These are phyloP conservation scores for Acheta domesticus DNA, from an alignment of 2,888 invertebrate genomes.

Conservation along the genomic window DNA sequence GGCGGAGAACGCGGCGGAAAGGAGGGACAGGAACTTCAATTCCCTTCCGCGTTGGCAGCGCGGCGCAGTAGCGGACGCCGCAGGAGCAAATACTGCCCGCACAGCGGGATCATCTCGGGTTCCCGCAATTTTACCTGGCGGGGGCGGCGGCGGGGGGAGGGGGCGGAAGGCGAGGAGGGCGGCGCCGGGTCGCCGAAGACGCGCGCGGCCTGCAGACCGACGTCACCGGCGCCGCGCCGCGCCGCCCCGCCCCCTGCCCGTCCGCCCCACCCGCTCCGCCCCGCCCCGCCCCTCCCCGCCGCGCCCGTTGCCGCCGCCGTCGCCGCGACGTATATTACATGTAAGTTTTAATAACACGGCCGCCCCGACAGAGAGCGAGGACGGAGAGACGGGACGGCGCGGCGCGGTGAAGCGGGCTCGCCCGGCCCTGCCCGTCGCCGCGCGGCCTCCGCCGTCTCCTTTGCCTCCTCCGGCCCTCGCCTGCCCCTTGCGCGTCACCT, in stretches of 20 bases:
- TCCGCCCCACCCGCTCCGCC: neutral
- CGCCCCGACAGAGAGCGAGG: constrained; percentile 18
- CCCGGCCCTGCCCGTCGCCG: neutral
- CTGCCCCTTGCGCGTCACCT: neutral
- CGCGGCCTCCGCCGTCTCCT: neutral
- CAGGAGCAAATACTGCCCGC: constrained; percentile 18
- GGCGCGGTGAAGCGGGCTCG: neutral
- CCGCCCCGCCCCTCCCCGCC: neutral
- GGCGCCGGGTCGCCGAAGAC: neutral
- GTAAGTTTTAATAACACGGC: constrained; percentile 10
- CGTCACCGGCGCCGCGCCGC: neutral
- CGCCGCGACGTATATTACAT: constrained; percentile 18
- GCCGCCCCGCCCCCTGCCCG: neutral
- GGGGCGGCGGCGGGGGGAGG: neutral
- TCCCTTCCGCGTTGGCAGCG: neutral
- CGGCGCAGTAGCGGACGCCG: neutral
- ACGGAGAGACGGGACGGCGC: neutral
- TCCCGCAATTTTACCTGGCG: constrained; percentile 1
- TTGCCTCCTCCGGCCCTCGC: neutral
- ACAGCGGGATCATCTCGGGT: constrained; percentile 18
- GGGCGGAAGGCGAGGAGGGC: neutral
- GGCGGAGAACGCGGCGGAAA: neutral
- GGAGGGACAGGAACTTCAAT: neutral
- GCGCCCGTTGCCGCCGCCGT: neutral
- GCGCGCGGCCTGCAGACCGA: constrained; percentile 18